Conservation (phyloP, 1,140 invertebrate genomes). For the Drosophila asahinai region DNA sequence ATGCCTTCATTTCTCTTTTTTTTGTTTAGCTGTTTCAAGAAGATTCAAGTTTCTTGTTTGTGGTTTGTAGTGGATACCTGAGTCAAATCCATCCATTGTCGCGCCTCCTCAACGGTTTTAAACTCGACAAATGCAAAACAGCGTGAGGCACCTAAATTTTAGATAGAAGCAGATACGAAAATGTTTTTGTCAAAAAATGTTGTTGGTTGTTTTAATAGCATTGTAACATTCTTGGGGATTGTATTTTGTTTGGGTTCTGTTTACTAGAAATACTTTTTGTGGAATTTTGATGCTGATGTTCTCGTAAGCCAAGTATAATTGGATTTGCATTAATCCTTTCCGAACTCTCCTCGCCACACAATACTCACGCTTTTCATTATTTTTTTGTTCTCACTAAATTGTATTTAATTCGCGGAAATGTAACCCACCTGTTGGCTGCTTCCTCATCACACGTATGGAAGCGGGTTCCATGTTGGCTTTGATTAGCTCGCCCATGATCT, state of each 20-base stretch:
- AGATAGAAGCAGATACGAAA: slow-evolving; percentile 86
- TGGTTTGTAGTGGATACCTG: slow-evolving; percentile 89
- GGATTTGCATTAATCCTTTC: slow-evolving; percentile 14
- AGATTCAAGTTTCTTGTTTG: slow-evolving; percentile 41
- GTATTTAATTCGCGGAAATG: slow-evolving; percentile 7
- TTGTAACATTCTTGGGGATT: slow-evolving; percentile 65
- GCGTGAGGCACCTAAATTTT: slow-evolving; percentile 92
- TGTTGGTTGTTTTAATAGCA: slow-evolving; percentile 65
- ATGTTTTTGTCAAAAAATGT: slow-evolving; percentile 83
- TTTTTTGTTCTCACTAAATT: not conserved
- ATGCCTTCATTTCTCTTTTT: slow-evolving; percentile 2
- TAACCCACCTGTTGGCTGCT: slow-evolving; percentile 93
- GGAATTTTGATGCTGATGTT: slow-evolving; percentile 30
- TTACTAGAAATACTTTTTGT: slow-evolving; percentile 12
- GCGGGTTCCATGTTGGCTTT: slow-evolving; percentile 90
- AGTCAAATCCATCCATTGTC: slow-evolving; percentile 96
- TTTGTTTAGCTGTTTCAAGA: slow-evolving; percentile 16
- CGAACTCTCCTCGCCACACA: slow-evolving; percentile 37
- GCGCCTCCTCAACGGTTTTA: slow-evolving; percentile 94
- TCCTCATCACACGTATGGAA: slow-evolving; percentile 93
- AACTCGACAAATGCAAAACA: slow-evolving; percentile 99
- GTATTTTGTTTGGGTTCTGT: slow-evolving; percentile 19
- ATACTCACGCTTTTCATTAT: slow-evolving; percentile 35
- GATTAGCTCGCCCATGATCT: slow-evolving; percentile 87
- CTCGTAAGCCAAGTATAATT: slow-evolving; percentile 41